Evolutionary conservation across 1,140 invertebrate genomes (phyloP), one percentile per base, ranked within the genome.

Genomic region (Hetaerina americana): DNA sequence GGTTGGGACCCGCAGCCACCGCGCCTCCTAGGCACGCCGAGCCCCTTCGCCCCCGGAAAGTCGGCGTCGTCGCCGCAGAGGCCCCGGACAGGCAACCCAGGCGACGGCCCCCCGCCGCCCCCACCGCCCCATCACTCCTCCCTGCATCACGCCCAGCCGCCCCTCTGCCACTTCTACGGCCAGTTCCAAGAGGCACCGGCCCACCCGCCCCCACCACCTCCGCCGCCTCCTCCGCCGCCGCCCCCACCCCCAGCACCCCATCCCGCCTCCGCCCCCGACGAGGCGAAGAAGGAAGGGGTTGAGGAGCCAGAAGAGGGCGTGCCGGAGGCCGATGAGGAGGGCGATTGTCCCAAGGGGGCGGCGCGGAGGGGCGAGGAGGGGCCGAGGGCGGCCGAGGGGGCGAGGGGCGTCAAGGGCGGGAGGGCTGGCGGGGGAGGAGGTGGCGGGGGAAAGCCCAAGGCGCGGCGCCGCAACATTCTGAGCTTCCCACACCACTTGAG

Each of bases 401-500:
- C 40, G 40, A 80, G 74, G 78, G 31, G 10, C 15, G 15, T 12
- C 10, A 18, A 12, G 31, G 31, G 31, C 10, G 3, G 15, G 40
- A 57, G 40, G 40, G 40, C 15, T 12, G 40, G 40, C 40, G 40
- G 81, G 74, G 78, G 77, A 27, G 71, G 74, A 0, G 8, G 74
- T 71, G 79, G 79, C 1, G 22, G 40, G 15, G 40, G 40, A 57
- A 81, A 81, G 74, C 73, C 81, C 26, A 83, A 83, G 74, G 81
- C 80, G 5, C 76, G 81, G 27, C 73, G 82, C 40, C 70, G 82
- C n/a, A 83, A 83, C 72, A 82, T 82, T 69, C 77, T 82, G 6
- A 79, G 77, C 66, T 80, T 81, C 76, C 79, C 80, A 72, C 85
- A 85, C 71, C 86, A 88, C 77, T 81, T 89, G 29, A 87, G 85